Percentiles rank a stretch among this genome's conserved stretches.
These are phyloP conservation scores for Balearica regulorum DNA, from an alignment of 2,797 vertebrate species.

Conservation along the genomic window DNA sequence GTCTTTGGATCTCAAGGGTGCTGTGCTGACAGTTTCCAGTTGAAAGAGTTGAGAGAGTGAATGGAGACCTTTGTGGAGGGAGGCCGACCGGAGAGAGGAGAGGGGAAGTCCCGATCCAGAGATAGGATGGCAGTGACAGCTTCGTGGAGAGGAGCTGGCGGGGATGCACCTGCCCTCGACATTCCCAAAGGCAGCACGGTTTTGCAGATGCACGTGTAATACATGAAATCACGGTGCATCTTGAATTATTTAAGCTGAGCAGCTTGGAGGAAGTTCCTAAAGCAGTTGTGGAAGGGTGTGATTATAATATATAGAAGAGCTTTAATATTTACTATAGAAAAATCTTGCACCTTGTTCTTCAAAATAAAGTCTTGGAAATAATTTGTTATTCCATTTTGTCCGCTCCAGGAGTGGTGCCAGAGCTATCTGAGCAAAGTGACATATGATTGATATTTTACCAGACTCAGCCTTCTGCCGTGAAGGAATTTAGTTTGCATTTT, in stretches of 20 bases:
- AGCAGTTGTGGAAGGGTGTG: background rate
- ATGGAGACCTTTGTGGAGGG: background rate
- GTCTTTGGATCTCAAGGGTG: background rate
- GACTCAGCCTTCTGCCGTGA: conserved; percentile 24
- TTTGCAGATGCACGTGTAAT: background rate
- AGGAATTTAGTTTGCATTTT: background rate
- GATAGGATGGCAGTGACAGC: background rate
- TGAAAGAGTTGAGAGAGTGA: background rate
- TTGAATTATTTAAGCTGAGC: background rate
- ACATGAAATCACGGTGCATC: background rate
- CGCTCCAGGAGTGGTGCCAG: conserved; percentile 8
- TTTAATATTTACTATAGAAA: background rate
- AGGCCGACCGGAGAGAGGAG: accelerated
- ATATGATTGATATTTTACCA: conserved; percentile 46
- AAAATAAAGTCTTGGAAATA: background rate
- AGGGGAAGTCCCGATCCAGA: background rate
- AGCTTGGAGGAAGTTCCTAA: background rate
- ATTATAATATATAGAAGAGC: background rate
- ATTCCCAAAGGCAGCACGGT: background rate
- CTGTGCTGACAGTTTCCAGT: background rate
- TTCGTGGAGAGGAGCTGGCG: background rate
- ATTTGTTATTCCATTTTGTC: background rate
- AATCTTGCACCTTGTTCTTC: background rate
- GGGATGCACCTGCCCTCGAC: background rate
- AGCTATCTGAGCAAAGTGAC: conserved; percentile 9